Evolutionary conservation across 2,888 invertebrate genomes (phyloP).

Genomic region (Scelioninae gen. 1): DNA sequence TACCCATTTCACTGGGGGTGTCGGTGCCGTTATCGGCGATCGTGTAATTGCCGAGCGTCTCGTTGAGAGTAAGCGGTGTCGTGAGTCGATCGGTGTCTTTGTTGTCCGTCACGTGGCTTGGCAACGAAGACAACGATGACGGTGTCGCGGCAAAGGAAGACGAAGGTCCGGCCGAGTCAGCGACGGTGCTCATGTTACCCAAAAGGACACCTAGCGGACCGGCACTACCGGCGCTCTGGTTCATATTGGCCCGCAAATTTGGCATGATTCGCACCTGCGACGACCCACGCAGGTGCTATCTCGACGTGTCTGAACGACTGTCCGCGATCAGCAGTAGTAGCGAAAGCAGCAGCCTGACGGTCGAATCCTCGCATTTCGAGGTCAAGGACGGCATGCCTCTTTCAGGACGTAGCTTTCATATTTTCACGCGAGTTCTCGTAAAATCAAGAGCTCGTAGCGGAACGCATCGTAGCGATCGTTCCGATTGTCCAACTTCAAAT

Average conservation of each 20-base stretch:
- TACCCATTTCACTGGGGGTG: too few species aligned
- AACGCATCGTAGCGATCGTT: slow-evolving; percentile 25
- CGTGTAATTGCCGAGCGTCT: too few species aligned
- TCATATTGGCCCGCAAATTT: slow-evolving; percentile 79
- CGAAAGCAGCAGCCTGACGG: slow-evolving; percentile 74
- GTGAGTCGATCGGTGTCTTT: too few species aligned
- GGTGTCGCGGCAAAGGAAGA: too few species aligned
- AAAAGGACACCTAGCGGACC: slow-evolving; percentile 81
- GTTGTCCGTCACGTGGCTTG: too few species aligned
- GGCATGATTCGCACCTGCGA: slow-evolving; percentile 82
- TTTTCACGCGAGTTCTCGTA: slow-evolving; percentile 39
- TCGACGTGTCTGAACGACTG: slow-evolving; percentile 70
- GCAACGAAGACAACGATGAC: too few species aligned
- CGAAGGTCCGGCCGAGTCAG: slow-evolving; percentile 73
- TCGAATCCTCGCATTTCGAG: slow-evolving; percentile 80
- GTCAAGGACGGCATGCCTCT: slow-evolving; percentile 79
- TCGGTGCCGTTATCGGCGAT: too few species aligned
- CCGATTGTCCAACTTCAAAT: neutral
- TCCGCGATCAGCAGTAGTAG: slow-evolving; percentile 67
- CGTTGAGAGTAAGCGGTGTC: too few species aligned
- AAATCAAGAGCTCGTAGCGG: slow-evolving; percentile 45
- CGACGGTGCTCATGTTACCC: slow-evolving; percentile 81
- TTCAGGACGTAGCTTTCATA: slow-evolving; percentile 73
- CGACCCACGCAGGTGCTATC: slow-evolving; percentile 78
- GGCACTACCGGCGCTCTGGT: slow-evolving; percentile 81